These are phyloP conservation scores for Campopleginae sp. DNA, from an alignment of 2,888 invertebrate species.

Conservation along the genomic window DNA sequence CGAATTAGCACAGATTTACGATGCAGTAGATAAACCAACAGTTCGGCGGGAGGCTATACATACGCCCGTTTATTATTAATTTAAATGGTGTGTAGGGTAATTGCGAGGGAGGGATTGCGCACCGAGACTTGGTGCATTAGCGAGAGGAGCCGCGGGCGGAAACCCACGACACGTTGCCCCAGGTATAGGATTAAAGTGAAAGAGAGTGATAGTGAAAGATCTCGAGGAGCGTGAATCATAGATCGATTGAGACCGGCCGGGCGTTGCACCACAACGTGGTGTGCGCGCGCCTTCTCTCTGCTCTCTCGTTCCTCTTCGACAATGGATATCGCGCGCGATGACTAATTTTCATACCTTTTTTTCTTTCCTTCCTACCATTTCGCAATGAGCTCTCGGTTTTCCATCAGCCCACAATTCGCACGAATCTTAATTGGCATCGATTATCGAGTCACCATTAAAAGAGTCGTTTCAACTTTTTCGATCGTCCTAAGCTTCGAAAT, in stretches of 20 bases:
- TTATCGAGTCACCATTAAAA: not conserved
- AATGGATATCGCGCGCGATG: conserved; percentile 26
- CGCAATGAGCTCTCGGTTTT: not conserved
- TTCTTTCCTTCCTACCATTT: not conserved
- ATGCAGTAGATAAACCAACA: conserved; percentile 20
- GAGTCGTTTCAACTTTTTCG: not conserved
- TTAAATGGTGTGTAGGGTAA: conserved; percentile 27
- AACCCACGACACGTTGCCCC: conserved; percentile 48
- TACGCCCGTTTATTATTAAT: not conserved
- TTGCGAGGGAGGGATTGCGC: conserved; percentile 56
- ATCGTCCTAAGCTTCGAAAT: not conserved
- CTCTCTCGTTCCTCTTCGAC: conserved; percentile 35
- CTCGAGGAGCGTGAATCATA: conserved; percentile 56
- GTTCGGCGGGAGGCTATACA: not conserved
- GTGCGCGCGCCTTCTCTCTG: conserved; percentile 9
- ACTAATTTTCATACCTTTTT: conserved; percentile 28
- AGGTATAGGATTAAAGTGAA: conserved; percentile 21
- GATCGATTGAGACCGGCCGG: conserved; percentile 43
- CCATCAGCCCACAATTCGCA: not conserved
- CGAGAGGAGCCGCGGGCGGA: conserved; percentile 48
- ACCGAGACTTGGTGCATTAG: conserved; percentile 15
- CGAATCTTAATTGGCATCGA: not conserved
- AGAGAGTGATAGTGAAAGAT: conserved; percentile 54
- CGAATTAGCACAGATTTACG: conserved; percentile 52
- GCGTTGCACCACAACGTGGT: conserved; percentile 1